A percentile compares a stretch with the other conserved stretches of the same genome.
Conservation (phyloP, 2,113 vertebrate species). For the Girardinichthys multiradiatus region DNA sequence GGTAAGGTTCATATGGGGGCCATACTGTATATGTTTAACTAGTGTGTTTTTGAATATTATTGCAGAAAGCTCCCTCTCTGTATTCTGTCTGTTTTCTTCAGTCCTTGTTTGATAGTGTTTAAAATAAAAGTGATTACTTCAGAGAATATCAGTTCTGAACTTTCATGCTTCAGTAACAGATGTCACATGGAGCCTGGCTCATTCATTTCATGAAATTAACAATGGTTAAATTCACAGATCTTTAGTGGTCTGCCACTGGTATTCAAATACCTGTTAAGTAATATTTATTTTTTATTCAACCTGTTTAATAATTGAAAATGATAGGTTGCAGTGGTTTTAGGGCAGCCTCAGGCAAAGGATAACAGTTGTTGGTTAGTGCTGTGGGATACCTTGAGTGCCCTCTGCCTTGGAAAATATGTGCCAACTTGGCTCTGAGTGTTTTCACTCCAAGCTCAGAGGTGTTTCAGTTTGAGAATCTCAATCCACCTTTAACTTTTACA, state of each 20-base stretch:
- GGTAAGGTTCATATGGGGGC: no score
- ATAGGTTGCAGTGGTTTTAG: not conserved
- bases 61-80: not conserved
- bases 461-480: not conserved
- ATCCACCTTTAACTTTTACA: not conserved
- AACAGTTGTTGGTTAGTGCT: not conserved
- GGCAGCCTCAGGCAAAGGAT: not conserved
- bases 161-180: not conserved
- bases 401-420: not conserved
- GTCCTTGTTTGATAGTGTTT: not conserved
- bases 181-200: not conserved
- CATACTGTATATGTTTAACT: not conserved
- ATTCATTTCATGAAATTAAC: not conserved
- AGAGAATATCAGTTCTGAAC: not conserved
- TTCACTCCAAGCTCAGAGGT: not conserved
- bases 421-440: not conserved
- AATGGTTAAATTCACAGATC: not conserved
- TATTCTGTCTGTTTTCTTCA: not conserved
- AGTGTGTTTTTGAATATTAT: no score
- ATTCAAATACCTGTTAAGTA: not conserved
- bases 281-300: not conserved
- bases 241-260: not conserved
- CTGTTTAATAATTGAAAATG: not conserved
- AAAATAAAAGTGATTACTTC: not conserved
- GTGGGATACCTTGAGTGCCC: not conserved